Conservation (phyloP, 2,797 vertebrate species). For the Iguana delicatissima region DNA sequence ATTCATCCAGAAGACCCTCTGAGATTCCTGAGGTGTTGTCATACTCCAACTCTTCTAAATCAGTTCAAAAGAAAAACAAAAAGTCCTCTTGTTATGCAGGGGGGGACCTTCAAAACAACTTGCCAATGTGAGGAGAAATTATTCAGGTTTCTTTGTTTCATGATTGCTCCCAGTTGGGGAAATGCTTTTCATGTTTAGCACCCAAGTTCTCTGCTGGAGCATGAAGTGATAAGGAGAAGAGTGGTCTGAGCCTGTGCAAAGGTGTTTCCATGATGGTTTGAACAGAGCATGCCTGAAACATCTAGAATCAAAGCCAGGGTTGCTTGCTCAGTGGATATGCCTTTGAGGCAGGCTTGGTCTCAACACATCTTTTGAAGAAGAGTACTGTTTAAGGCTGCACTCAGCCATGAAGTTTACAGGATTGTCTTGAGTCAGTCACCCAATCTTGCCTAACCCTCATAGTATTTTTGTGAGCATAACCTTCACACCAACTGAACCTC, state of each 20-base stretch:
- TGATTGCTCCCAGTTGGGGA: neutral
- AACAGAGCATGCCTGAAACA: neutral
- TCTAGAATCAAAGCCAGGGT: neutral
- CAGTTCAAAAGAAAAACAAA: neutral
- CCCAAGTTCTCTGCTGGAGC: neutral
- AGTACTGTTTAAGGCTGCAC: neutral
- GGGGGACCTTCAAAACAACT: neutral
- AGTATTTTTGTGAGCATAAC: neutral
- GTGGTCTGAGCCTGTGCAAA: neutral
- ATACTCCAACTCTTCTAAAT: slow-evolving; percentile 1
- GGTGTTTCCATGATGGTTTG: neutral
- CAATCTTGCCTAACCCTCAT: neutral
- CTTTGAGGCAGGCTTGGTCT: neutral
- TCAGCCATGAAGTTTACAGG: neutral
- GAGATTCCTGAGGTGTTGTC: neutral
- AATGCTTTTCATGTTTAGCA: neutral
- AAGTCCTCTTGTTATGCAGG: neutral
- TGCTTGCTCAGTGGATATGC: neutral
- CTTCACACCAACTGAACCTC: neutral
- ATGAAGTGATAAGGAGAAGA: neutral
- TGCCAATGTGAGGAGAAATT: neutral
- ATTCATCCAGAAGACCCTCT: neutral
- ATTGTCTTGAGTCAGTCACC: neutral
- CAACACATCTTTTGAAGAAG: neutral
- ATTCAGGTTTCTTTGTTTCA: neutral